Base-by-base conservation (phyloP, 2,888 invertebrate genomes). In the Caenorhabditis sinica region DNA sequence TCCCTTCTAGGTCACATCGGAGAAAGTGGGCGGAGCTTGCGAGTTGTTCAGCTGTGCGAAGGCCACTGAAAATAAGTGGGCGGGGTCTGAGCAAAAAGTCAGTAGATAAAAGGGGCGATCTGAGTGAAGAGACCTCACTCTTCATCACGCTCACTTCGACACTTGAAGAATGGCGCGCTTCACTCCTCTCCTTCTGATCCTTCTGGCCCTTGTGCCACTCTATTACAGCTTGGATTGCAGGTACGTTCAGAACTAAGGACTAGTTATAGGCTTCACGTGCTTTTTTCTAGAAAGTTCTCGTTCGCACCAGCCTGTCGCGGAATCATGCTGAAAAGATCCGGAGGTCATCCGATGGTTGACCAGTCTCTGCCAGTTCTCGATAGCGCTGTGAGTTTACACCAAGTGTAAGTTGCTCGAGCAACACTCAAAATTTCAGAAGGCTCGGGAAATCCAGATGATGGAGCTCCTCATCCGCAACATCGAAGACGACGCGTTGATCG, bases 221-320 rank as follows among this genome's bases (percentile, higher is more conserved):
- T 66, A 74, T 30, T 71, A 66, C 45, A 53, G 85, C 17, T 69
- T 87, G 73, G 87, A 87, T 63, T 87, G 87, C 87, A 86, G 87
- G 87, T 87, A 60, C 11, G 53, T 66, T 53, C 20, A 13, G 15
- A 28, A 11, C 17, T 51, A 15, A 8, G 11, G 11, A 45, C 2
- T 20, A 11, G 9, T 4, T 9, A 51, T 45, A 13, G 6, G 2
- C 28, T 20, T 68, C 11, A 33, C 28, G 11, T 40, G 17, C 17
- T 1, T 20, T 1, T 11, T 77, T 88, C 51, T 56, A 90, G 90
- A 75, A 90, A 89, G 72, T 90, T 90, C 75, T 89, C 90, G 1
- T 90, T 90, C 65, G 90, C 90, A 33, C 90, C 90, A 11, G 90
- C 90, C 33, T 90, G 90, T 69, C 83, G 90, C 28, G 90, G 90